Percentiles rank a stretch among this genome's conserved stretches.
phyloP scores from a whole-genome alignment of 2,113 vertebrate species.

The Rostratula benghalensis region DNA sequence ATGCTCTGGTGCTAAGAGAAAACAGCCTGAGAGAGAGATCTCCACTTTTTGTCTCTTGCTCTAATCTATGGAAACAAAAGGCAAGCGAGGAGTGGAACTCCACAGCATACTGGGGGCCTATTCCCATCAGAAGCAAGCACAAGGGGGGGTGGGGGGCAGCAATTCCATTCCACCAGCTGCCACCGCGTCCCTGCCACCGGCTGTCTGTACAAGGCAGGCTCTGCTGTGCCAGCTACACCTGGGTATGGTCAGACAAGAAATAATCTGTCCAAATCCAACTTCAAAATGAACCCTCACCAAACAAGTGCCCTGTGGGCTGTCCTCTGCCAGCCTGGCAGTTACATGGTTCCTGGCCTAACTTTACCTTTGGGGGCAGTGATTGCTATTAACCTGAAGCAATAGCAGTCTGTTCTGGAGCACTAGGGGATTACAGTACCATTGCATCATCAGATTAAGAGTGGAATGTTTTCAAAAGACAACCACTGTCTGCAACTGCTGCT shows the following conservation, averaged over 20 bases:
- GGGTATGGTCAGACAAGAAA: neutral
- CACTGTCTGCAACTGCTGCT: slow-evolving; percentile 16
- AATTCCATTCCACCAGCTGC: neutral
- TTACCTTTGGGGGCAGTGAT: neutral
- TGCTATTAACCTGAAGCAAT: neutral
- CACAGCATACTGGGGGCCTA: neutral
- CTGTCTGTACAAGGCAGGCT: neutral
- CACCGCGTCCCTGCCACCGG: neutral
- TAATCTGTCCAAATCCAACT: rapidly evolving
- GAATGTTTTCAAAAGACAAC: slow-evolving; percentile 4
- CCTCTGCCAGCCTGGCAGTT: neutral
- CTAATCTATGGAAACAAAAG: slow-evolving; percentile 30
- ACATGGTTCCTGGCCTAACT: neutral
- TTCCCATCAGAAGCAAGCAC: neutral
- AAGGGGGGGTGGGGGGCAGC: neutral
- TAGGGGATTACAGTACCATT: neutral
- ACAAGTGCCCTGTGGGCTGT: neutral
- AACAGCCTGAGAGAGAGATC: neutral
- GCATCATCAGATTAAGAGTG: neutral
- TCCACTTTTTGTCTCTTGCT: slow-evolving; percentile 45
- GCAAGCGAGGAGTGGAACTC: neutral
- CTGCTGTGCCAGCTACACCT: neutral
- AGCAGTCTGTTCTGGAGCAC: neutral
- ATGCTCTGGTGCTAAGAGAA: neutral
- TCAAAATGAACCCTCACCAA: neutral